Conservation (phyloP, 2,797 vertebrate genomes). For the Eulemur coronatus region DNA sequence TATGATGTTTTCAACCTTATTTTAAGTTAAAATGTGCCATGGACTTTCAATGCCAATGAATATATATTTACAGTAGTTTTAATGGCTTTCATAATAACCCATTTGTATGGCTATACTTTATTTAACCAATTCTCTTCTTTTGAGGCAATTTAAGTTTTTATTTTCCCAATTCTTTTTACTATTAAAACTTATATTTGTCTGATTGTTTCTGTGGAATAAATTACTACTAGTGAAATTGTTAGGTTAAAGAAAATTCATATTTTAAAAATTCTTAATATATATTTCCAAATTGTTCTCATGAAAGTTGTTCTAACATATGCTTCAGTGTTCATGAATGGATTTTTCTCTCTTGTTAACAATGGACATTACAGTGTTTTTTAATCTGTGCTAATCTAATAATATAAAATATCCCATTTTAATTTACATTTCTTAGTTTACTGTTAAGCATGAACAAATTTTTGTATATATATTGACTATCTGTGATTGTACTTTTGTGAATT, state of each 20-base stretch:
- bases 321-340: not conserved
- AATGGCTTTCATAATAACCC: not conserved
- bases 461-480: not conserved
- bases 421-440: not conserved
- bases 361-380: not conserved
- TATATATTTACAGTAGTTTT: not conserved
- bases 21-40: conserved; percentile 14
- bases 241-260: not conserved
- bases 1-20: not conserved
- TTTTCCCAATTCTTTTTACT: not conserved
- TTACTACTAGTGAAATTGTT: not conserved
- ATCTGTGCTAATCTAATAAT: not conserved
- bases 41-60: not conserved
- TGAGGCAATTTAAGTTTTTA: not conserved
- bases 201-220: not conserved
- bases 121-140: not conserved
- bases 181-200: not conserved
- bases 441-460: not conserved
- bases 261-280: not conserved
- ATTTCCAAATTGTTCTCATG: not conserved
- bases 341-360: not conserved
- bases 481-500: not conserved
- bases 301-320: not conserved
- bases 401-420: not conserved
- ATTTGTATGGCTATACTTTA: not conserved